phyloP scores from a whole-genome alignment of 2,113 vertebrate genomes.

The Myrmophylax atrothorax region DNA sequence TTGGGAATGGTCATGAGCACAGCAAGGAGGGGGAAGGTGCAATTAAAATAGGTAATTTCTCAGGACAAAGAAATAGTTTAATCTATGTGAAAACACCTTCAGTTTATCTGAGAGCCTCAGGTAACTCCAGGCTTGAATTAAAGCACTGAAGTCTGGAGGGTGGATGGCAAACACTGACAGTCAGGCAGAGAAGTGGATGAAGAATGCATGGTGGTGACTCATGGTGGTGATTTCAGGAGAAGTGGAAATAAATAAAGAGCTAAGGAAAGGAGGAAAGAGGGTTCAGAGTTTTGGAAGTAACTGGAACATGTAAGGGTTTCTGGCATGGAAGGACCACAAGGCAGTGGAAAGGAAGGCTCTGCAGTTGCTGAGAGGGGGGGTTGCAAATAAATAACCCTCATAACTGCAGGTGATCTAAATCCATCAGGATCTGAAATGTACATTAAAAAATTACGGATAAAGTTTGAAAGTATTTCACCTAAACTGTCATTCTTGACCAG shows the following conservation, averaged over 20 bases:
- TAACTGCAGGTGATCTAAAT: not conserved
- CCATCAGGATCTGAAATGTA: not conserved
- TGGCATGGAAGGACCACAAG: not conserved
- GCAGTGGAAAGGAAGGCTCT: not conserved
- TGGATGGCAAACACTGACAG: not conserved
- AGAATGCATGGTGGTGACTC: not conserved
- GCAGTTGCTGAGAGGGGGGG: not conserved
- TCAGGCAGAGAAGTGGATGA: not conserved
- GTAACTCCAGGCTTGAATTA: not conserved
- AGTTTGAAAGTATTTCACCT: not conserved
- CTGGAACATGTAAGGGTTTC: not conserved
- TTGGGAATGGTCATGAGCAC: not conserved
- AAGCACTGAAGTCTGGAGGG: not conserved
- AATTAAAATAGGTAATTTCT: not conserved
- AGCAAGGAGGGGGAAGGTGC: not conserved
- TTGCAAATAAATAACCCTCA: not conserved
- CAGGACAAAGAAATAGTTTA: not conserved
- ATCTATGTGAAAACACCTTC: not conserved
- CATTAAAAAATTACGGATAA: not conserved
- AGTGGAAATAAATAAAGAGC: not conserved
- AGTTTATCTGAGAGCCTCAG: not conserved
- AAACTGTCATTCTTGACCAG: not conserved
- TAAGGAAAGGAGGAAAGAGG: not conserved
- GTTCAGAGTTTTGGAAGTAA: not conserved
- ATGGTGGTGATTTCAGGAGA: not conserved